These are phyloP conservation scores for Glossosoma conforme DNA, from an alignment of 1,140 invertebrate species.

Conservation along the genomic window DNA sequence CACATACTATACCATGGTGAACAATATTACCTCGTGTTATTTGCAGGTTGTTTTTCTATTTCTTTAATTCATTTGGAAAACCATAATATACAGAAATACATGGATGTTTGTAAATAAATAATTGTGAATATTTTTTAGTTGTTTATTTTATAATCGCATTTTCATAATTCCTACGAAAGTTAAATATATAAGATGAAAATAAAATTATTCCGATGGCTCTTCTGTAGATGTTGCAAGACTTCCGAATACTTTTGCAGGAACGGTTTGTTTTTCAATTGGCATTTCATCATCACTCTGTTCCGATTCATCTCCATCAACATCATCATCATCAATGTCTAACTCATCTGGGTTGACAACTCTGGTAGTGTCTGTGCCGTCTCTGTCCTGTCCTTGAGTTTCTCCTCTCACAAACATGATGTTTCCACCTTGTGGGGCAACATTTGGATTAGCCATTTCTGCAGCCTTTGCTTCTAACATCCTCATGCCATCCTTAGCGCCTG, in stretches of 20 bases:
- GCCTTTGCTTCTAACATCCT: slow-evolving; percentile 81
- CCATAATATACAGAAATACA: no score
- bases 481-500: slow-evolving; percentile 79
- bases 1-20: no score
- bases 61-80: no score
- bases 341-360: slow-evolving; percentile 88
- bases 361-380: slow-evolving; percentile 60
- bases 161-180: no score
- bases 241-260: slow-evolving; percentile 85
- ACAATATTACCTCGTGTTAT: no score
- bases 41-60: no score
- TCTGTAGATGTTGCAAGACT: slow-evolving; percentile 49
- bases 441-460: slow-evolving; percentile 51
- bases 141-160: no score
- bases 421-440: slow-evolving; percentile 44
- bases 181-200: no score
- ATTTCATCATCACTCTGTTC: slow-evolving; percentile 57
- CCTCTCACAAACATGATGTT: slow-evolving; percentile 83
- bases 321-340: slow-evolving; percentile 84
- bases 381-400: slow-evolving; percentile 71
- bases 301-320: slow-evolving; percentile 64
- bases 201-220: no score
- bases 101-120: no score
- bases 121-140: no score
- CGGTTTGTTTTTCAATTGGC: slow-evolving; percentile 72